These are phyloP conservation scores for Nebria salina DNA, from an alignment of 2,888 invertebrate genomes.

Conservation along the genomic window DNA sequence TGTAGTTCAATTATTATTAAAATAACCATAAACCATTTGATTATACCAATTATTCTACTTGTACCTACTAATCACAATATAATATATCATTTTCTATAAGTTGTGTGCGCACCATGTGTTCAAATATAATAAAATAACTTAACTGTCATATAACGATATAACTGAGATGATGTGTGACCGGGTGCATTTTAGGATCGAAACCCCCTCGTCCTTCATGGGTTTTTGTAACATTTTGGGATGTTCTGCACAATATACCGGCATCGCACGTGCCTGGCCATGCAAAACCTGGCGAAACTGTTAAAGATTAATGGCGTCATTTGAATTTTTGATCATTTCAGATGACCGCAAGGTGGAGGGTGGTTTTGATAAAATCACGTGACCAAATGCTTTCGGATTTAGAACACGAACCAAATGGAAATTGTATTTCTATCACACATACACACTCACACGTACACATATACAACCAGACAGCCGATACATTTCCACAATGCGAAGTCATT, in stretches of 20 bases:
- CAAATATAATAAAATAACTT: not conserved
- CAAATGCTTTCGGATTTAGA: slow-evolving; percentile 25
- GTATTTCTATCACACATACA: slow-evolving; percentile 10
- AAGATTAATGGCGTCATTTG: slow-evolving; percentile 62
- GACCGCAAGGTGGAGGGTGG: slow-evolving; percentile 43
- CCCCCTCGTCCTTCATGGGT: not conserved
- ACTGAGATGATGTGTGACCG: not conserved
- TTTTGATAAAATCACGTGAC: slow-evolving; percentile 36
- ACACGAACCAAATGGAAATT: slow-evolving; percentile 27
- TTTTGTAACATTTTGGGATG: not conserved
- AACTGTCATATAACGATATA: not conserved
- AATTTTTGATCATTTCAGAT: slow-evolving; percentile 58
- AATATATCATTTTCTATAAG: not conserved
- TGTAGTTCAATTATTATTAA: not conserved
- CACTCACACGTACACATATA: not conserved
- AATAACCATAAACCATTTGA: not conserved
- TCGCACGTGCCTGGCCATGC: slow-evolving; percentile 58
- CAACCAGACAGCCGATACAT: not conserved
- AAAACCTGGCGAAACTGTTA: slow-evolving; percentile 58
- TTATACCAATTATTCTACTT: not conserved
- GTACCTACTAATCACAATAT: not conserved
- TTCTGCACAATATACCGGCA: not conserved
- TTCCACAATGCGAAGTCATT: not conserved
- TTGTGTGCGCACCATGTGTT: not conserved
- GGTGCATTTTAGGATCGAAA: not conserved